Conservation (phyloP, 2,113 vertebrate species). For the Scatophagus argus region DNA sequence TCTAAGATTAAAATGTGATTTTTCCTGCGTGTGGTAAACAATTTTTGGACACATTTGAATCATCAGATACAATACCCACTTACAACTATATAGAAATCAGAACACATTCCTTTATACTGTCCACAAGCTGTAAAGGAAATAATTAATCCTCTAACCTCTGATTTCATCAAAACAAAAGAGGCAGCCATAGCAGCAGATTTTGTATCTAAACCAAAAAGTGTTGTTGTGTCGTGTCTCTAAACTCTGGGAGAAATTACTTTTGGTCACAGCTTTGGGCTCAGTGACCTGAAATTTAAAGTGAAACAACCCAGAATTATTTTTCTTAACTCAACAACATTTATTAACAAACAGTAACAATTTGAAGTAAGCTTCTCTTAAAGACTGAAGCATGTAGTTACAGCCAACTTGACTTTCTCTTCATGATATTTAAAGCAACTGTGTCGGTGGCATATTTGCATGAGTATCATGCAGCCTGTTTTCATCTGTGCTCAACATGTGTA, state of each 20-base stretch:
- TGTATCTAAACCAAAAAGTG: slow-evolving; percentile 10
- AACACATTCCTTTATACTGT: not conserved
- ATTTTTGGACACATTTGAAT: not conserved
- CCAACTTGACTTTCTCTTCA: not conserved
- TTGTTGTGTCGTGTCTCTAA: not conserved
- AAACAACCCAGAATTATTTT: not conserved
- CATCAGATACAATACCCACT: not conserved
- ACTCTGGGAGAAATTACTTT: not conserved
- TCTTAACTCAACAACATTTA: not conserved
- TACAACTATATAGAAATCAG: too few relatives aligned
- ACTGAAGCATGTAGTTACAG: not conserved
- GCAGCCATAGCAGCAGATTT: not conserved
- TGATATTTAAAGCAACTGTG: not conserved
- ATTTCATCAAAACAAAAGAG: not conserved
- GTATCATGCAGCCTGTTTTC: not conserved
- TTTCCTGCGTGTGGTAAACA: too few relatives aligned
- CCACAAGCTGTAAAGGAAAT: not conserved
- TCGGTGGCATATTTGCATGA: slow-evolving; percentile 38
- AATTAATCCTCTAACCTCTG: not conserved
- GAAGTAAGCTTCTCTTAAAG: not conserved
- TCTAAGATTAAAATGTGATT: not conserved
- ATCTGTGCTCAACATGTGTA: not conserved
- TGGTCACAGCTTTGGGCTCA: not conserved
- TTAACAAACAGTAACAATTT: not conserved
- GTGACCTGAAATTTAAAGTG: not conserved